Evolutionary conservation across 64 coral and sea anemone species (phyloP).

Genomic region (Porites australiensis): DNA sequence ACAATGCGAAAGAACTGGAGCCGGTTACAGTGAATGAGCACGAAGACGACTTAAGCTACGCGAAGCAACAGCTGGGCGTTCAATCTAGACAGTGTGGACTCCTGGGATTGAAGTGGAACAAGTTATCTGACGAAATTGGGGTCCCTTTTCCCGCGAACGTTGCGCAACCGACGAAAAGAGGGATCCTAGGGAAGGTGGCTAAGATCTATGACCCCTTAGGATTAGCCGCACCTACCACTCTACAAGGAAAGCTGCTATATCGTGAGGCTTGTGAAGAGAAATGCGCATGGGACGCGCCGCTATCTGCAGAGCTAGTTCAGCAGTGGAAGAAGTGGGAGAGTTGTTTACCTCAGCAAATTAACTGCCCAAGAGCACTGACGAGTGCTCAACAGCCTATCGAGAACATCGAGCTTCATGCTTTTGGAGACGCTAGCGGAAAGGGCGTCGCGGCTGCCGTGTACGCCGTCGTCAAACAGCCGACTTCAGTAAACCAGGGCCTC

Average conservation of each 20-base stretch:
- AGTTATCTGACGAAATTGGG: conserved; percentile 21
- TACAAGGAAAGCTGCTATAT: conserved; percentile 30
- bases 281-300: conserved; percentile 53
- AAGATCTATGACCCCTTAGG: conserved; percentile 42
- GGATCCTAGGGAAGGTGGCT: background rate
- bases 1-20: conserved; percentile 4
- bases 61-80: conserved; percentile 40
- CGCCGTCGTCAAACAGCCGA: conserved; percentile 1
- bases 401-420: background rate
- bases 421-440: too few species aligned
- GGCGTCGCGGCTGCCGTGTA: too few species aligned
- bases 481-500: conserved; percentile 25
- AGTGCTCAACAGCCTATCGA: conserved; percentile 25
- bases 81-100: conserved; percentile 26
- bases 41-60: conserved; percentile 31
- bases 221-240: conserved; percentile 13
- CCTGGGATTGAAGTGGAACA: conserved; percentile 25
- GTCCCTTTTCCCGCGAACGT: conserved; percentile 15
- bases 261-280: conserved; percentile 48
- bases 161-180: conserved; percentile 30
- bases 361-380: conserved; percentile 7
- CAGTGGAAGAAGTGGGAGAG: conserved; percentile 55
- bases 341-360: conserved; percentile 24
- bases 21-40: conserved; percentile 7
- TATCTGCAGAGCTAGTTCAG: conserved; percentile 2